Base-by-base conservation (phyloP, 2,113 vertebrate species). In the Melanostigma gelatinosum region DNA sequence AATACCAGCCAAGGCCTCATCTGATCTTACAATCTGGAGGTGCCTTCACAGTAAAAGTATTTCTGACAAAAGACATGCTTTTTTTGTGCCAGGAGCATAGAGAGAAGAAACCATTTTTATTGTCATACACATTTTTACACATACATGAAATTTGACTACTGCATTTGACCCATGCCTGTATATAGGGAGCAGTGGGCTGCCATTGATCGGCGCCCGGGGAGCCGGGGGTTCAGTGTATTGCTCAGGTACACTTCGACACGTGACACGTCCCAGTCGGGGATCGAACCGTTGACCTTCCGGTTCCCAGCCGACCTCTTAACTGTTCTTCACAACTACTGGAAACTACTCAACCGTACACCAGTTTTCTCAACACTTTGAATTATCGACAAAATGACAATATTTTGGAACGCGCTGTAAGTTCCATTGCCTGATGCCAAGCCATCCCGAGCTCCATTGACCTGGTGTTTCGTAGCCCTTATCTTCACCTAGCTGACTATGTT, bases 401-500 rank as follows among this genome's bases (percentile, higher is more conserved):
- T 60, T 32, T 62, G 48, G 34, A 79, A 72, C n/a, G 38, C 61
- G 18, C 6, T 52, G 3, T 8, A 22, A 80, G 60, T 82, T 74
- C 15, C 16, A 4, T 24, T 71, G 9, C 60, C 8, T 8, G 36
- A 70, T 81, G 72, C 79, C 79, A 85, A 80, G 15, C 46, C 61
- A 77, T 65, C 57, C 48, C 22, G 18, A 70, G 36, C 29, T 75
- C 36, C 46, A 65, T 16, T 79, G 65, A 75, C 80, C 82, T 61
- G 50, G n/a, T 76, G 48, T 15, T 77, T 72, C 63, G 48, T 24
- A 16, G n/a, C 57, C 8, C 79, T 85, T 85, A 85, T 86, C 79
- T 85, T 72, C 69, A 52, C 65, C 18, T 52, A 64, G 82, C 78
- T 77, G 75, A 88, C 78, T 57, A 42, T 6, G 1, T 44, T 76